These are phyloP conservation scores for Eupithecia exiguata DNA, from an alignment of 2,888 invertebrate species.

Conservation along the genomic window DNA sequence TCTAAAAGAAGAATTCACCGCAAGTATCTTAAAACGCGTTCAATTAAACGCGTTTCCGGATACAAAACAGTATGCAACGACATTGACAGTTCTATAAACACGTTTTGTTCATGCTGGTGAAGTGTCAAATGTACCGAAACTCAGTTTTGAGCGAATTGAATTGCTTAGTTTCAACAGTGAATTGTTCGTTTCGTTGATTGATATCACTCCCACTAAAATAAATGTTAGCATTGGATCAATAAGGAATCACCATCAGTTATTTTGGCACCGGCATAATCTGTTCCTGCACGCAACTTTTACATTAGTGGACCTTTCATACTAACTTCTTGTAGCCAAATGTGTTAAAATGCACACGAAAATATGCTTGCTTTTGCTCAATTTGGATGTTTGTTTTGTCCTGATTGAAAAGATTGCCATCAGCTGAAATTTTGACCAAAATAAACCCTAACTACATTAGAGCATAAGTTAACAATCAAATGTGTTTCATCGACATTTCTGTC, in stretches of 20 bases:
- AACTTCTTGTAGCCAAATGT: conserved; percentile 5
- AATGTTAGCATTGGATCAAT: conserved; percentile 50
- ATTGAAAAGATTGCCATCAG: conserved; percentile 9
- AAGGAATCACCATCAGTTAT: conserved; percentile 55
- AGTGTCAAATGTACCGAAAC: no score
- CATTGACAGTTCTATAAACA: no score
- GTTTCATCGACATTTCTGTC: background rate
- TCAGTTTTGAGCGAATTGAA: no score
- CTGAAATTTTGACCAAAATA: background rate
- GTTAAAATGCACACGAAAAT: conserved; percentile 3
- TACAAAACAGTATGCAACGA: no score
- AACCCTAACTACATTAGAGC: background rate
- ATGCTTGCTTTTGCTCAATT: background rate
- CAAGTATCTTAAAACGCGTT: no score
- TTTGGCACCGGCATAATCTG: conserved; percentile 53
- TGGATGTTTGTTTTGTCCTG: conserved; percentile 1
- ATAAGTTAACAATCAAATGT: background rate
- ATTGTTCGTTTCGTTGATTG: background rate
- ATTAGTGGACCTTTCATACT: conserved; percentile 48
- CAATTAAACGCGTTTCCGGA: no score
- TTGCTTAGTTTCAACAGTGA: no score
- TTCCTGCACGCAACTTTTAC: conserved; percentile 54
- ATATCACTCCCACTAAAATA: conserved; percentile 22
- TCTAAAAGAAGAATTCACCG: no score
- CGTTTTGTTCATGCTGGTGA: no score